Evolutionary conservation across 2,113 vertebrate genomes (phyloP).

Genomic region (Phodopus roborovskii): DNA sequence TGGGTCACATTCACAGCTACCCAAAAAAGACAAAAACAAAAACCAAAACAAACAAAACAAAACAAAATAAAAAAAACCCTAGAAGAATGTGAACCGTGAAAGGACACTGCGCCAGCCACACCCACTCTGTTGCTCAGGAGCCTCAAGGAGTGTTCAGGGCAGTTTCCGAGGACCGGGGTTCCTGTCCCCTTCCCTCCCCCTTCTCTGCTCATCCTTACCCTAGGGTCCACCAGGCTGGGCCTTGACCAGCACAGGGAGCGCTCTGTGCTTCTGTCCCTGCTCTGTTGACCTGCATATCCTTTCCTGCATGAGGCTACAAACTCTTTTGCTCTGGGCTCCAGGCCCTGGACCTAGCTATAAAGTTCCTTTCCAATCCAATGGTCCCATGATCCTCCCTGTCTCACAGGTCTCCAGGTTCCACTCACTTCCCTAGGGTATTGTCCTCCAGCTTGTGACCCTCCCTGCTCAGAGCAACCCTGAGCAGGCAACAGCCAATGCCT

Average conservation of each 20-base stretch:
- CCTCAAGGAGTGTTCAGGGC: no score
- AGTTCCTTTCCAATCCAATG: background rate
- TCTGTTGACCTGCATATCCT: background rate
- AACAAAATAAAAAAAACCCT: background rate
- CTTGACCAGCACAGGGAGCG: rapidly evolving
- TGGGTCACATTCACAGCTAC: background rate
- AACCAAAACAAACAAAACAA: background rate
- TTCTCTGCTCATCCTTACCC: background rate
- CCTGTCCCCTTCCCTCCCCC: no score
- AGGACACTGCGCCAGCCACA: rapidly evolving
- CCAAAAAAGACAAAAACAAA: background rate
- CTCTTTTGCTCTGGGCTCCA: background rate
- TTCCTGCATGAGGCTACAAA: rapidly evolving
- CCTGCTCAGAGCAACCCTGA: background rate
- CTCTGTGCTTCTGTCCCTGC: background rate
- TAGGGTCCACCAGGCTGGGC: background rate
- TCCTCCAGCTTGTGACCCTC: background rate
- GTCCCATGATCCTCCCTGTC: no score
- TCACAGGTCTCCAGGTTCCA: background rate
- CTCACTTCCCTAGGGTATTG: background rate
- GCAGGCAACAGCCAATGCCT: background rate
- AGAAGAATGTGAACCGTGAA: background rate
- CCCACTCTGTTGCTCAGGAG: background rate
- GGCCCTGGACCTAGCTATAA: background rate
- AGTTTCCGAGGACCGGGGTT: background rate